These are phyloP conservation scores for Elaphurus davidianus DNA, from an alignment of 2,113 vertebrate genomes.

Conservation along the genomic window DNA sequence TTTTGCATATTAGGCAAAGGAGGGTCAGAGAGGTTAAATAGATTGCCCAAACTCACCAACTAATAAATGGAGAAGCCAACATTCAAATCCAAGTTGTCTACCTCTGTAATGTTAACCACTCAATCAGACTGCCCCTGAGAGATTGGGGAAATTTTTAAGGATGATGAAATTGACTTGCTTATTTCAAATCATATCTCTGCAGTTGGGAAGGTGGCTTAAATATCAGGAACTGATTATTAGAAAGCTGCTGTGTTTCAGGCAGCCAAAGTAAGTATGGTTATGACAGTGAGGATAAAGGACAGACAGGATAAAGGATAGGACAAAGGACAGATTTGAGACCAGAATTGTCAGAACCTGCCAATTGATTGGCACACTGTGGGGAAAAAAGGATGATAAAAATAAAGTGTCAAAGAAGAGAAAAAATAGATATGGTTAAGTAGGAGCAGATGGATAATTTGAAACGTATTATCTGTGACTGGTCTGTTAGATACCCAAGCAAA, in stretches of 20 bases:
- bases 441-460: neutral
- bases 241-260: neutral
- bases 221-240: neutral
- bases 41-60: neutral
- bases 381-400: neutral
- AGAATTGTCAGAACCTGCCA: neutral
- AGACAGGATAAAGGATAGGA: neutral
- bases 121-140: neutral
- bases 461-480: neutral
- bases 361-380: neutral
- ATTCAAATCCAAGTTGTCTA: neutral
- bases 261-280: neutral
- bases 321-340: neutral
- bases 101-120: neutral
- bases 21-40: neutral
- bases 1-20: neutral
- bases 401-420: neutral
- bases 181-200: neutral
- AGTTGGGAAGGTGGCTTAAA: neutral
- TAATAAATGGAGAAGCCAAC: neutral
- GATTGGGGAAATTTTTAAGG: neutral
- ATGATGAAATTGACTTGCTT: neutral
- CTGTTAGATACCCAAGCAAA: neutral
- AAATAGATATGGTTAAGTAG: neutral
- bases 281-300: neutral